Conservation (phyloP, 2,888 invertebrate species). For the Amiota minor region DNA sequence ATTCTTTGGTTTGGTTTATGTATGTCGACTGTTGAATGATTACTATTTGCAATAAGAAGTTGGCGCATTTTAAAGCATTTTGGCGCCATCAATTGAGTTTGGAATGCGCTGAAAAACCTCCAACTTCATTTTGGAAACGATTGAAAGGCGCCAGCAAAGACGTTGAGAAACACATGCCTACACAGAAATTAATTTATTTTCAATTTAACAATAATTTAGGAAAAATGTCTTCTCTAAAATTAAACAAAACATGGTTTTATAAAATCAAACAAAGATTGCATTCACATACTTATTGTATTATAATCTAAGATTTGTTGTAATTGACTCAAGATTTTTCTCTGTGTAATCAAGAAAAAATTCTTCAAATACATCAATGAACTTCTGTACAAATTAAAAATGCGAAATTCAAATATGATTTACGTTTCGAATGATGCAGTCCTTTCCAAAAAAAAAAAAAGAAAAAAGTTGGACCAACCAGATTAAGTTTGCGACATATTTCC, state of each 20-base stretch:
- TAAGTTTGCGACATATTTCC: constrained; percentile 22
- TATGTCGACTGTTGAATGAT: background rate
- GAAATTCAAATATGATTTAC: constrained; percentile 62
- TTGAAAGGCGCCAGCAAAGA: constrained; percentile 60
- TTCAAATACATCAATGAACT: constrained; percentile 63
- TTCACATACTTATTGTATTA: too few species aligned
- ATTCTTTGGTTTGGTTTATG: background rate
- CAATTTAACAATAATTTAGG: background rate
- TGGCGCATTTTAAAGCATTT: constrained; percentile 45
- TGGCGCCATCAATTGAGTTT: constrained; percentile 65
- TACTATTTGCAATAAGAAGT: constrained; percentile 24
- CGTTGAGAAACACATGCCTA: constrained; percentile 20
- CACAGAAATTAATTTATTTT: constrained; percentile 7
- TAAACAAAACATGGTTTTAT: too few species aligned
- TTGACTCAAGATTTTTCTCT: constrained; percentile 15
- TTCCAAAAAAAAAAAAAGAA: background rate
- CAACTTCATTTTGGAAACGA: constrained; percentile 34
- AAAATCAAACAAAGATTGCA: too few species aligned
- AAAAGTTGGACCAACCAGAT: background rate
- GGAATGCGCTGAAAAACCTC: constrained; percentile 54
- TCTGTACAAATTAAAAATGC: constrained; percentile 56
- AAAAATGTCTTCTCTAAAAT: background rate
- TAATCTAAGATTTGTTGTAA: background rate
- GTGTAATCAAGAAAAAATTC: background rate
- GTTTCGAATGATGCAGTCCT: background rate